Percentiles rank a stretch among this genome's conserved stretches.
phyloP scores from a whole-genome alignment of 2,113 vertebrate genomes.

The Addax nasomaculatus region DNA sequence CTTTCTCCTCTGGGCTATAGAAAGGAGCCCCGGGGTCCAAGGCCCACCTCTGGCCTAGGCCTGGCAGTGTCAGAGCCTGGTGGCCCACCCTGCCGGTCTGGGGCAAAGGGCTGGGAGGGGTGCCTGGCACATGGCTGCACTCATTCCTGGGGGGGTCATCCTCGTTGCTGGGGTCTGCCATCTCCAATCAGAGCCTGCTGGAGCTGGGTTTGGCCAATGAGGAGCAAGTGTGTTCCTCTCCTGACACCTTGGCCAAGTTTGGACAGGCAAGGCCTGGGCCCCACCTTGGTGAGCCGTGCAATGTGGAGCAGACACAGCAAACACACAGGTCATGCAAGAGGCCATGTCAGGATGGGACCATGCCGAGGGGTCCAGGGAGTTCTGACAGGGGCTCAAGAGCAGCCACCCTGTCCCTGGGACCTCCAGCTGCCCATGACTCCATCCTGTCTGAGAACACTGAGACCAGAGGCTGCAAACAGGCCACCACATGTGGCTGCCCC shows the following conservation, averaged over 20 bases:
- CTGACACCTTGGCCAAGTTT: not conserved
- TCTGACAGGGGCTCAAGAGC: fast-evolving
- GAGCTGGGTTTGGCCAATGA: fast-evolving
- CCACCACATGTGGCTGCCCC: fast-evolving
- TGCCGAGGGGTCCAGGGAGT: fast-evolving
- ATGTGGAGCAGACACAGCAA: fast-evolving
- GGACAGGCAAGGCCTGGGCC: not conserved
- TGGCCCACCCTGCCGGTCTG: not conserved
- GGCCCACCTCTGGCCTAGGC: slow-evolving; percentile 52
- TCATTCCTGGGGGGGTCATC: not conserved
- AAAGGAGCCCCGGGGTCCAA: slow-evolving; percentile 45
- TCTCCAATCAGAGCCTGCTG: not conserved
- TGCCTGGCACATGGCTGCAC: not conserved
- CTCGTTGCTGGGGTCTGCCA: fast-evolving
- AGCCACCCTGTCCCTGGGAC: fast-evolving
- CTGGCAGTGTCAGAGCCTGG: slow-evolving; percentile 39
- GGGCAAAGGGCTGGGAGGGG: not conserved
- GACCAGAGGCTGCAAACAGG: not conserved
- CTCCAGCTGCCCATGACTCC: fast-evolving
- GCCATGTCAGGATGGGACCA: fast-evolving
- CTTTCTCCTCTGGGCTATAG: not conserved
- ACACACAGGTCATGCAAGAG: fast-evolving
- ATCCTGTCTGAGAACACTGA: not conserved
- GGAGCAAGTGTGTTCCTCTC: not conserved
- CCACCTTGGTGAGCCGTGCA: fast-evolving